These are phyloP conservation scores for Agriotes lineatus DNA, from an alignment of 2,888 invertebrate genomes.

Conservation along the genomic window DNA sequence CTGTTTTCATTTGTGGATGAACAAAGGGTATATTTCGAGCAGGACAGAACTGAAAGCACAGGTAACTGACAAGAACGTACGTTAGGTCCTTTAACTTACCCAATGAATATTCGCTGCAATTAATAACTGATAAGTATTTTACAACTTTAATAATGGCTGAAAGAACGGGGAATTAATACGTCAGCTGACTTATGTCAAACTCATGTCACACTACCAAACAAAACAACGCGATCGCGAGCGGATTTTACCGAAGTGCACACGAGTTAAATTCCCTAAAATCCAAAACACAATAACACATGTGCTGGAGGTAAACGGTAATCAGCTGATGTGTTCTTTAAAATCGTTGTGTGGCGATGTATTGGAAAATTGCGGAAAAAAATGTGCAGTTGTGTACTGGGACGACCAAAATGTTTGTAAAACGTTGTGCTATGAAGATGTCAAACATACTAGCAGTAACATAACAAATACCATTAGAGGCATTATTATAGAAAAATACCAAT, in stretches of 20 bases:
- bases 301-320: not conserved
- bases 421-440: constrained; percentile 18
- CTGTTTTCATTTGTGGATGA: constrained; percentile 3
- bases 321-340: constrained; percentile 15
- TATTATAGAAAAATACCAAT: constrained; percentile 30
- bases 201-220: not conserved
- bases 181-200: constrained; percentile 24
- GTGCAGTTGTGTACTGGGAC: constrained; percentile 25
- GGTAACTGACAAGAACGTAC: too few relatives aligned
- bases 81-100: too few relatives aligned
- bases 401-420: constrained; percentile 1
- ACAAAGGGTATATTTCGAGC: not conserved
- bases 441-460: not conserved
- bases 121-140: too few relatives aligned
- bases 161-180: not conserved
- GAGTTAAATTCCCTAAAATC: too few relatives aligned
- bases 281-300: too few relatives aligned
- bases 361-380: constrained; percentile 2
- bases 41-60: too few relatives aligned
- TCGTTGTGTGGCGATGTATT: constrained; percentile 16
- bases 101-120: too few relatives aligned
- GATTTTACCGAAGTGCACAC: not conserved
- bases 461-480: not conserved
- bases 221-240: not conserved
- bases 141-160: too few relatives aligned